These are phyloP conservation scores for Saimiri boliviensis DNA, from an alignment of 2,113 vertebrate genomes.

Conservation along the genomic window DNA sequence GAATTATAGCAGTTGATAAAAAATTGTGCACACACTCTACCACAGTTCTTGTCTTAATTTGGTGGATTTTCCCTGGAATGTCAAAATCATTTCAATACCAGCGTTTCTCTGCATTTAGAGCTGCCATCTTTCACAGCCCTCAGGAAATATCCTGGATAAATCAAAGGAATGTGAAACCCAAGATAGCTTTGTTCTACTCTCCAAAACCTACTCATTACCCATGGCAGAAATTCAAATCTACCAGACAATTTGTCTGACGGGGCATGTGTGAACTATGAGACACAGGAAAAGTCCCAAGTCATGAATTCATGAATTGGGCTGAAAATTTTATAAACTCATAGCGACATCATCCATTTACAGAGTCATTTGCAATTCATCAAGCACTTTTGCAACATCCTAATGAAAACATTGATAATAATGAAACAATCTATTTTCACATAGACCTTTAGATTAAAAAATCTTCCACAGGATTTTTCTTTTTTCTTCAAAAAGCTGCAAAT, in stretches of 20 bases:
- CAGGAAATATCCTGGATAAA: conserved; percentile 65
- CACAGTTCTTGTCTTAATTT: conserved; percentile 20
- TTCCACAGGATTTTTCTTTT: background rate
- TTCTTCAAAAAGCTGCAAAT: background rate
- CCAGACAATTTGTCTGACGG: conserved; percentile 58
- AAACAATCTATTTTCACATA: background rate
- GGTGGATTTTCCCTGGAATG: background rate
- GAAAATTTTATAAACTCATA: background rate
- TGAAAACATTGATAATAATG: background rate
- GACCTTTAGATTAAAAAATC: background rate
- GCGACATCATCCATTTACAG: background rate
- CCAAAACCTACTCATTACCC: conserved; percentile 10
- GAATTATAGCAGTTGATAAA: conserved; percentile 22
- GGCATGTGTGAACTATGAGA: conserved; percentile 9
- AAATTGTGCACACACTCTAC: background rate
- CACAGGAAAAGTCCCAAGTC: background rate
- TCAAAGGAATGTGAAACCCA: conserved; percentile 63
- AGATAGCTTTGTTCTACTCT: background rate
- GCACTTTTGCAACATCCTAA: background rate
- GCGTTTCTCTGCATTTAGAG: conserved; percentile 58
- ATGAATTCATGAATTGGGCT: background rate
- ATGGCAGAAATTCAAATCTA: conserved; percentile 55
- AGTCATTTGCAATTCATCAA: background rate
- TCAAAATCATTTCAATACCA: conserved; percentile 61
- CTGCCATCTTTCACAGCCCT: conserved; percentile 8